Conservation (phyloP, 2,113 vertebrate genomes). For the Corythoichthys intestinalis region DNA sequence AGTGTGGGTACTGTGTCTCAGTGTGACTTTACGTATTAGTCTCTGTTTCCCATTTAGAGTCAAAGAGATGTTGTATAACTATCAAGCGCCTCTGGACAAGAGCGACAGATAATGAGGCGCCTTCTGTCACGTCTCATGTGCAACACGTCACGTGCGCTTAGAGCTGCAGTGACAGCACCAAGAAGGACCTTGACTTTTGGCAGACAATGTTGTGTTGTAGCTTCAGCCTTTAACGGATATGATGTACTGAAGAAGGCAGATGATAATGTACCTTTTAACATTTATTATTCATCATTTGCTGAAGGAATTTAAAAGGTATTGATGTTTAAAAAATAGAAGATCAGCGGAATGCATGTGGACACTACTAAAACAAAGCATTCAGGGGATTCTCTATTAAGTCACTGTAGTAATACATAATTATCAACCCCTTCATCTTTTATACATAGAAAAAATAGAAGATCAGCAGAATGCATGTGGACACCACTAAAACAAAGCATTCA, state of each 20-base stretch:
- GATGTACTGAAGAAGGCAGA: neutral
- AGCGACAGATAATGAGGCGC: constrained; percentile 35
- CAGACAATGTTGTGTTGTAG: constrained; percentile 6
- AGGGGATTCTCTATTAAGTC: neutral
- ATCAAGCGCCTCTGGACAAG: constrained; percentile 30
- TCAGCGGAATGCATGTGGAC: neutral
- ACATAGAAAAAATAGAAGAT: neutral
- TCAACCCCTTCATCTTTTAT: neutral
- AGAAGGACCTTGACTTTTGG: constrained; percentile 6
- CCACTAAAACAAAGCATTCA: neutral
- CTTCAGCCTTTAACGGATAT: constrained; percentile 4
- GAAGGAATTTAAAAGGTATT: neutral
- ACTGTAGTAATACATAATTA: neutral
- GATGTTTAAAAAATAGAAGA: neutral
- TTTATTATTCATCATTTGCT: neutral
- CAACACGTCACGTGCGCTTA: constrained; percentile 17
- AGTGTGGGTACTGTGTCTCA: constrained; percentile 11
- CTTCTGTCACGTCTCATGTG: constrained; percentile 37
- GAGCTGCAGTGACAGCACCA: neutral
- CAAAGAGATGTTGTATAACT: constrained; percentile 29
- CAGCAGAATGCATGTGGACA: neutral
- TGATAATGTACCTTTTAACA: neutral
- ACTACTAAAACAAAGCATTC: neutral
- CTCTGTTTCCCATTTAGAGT: constrained; percentile 33
- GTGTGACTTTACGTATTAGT: constrained; percentile 19